phyloP scores from a whole-genome alignment of 1,140 invertebrate species.

The Drosophila ohnishii region DNA sequence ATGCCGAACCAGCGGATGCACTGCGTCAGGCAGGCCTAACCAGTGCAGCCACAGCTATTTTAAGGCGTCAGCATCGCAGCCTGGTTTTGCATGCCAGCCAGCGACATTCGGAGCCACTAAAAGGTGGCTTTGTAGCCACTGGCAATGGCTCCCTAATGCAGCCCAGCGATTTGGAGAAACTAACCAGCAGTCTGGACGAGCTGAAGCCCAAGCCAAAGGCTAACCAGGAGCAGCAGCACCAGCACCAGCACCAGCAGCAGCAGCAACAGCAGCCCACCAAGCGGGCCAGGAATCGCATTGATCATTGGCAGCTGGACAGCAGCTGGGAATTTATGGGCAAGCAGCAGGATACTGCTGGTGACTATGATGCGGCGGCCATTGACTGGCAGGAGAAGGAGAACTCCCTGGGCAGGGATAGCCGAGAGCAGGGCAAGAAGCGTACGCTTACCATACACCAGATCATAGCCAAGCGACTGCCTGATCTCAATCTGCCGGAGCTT shows the following conservation, averaged over 20 bases:
- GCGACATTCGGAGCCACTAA: slow-evolving; percentile 85
- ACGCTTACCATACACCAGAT: slow-evolving; percentile 89
- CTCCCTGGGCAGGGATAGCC: slow-evolving; percentile 53
- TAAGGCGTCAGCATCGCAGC: slow-evolving; percentile 73
- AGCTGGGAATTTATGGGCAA: slow-evolving; percentile 94
- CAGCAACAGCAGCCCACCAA: slow-evolving; percentile 54
- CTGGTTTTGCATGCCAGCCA: slow-evolving; percentile 83
- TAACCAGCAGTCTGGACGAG: slow-evolving; percentile 78
- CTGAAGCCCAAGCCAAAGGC: slow-evolving; percentile 77
- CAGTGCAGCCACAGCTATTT: slow-evolving; percentile 80
- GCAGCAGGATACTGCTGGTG: slow-evolving; percentile 49
- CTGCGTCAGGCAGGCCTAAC: slow-evolving; percentile 85
- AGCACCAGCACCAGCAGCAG: slow-evolving; percentile 39
- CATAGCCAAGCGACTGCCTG: slow-evolving; percentile 87
- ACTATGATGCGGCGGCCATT: slow-evolving; percentile 45
- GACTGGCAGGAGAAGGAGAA: slow-evolving; percentile 80
- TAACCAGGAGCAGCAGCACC: slow-evolving; percentile 39
- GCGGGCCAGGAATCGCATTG: slow-evolving; percentile 82
- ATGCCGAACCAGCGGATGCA: slow-evolving; percentile 95
- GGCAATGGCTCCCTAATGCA: slow-evolving; percentile 48
- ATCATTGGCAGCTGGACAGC: slow-evolving; percentile 92
- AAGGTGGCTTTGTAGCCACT: slow-evolving; percentile 53
- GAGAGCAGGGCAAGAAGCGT: slow-evolving; percentile 83
- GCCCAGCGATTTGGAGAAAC: slow-evolving; percentile 75
- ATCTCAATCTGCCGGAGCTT: slow-evolving; percentile 79